These are phyloP conservation scores for Tetragonisca angustula DNA, from an alignment of 2,888 invertebrate genomes.

Conservation along the genomic window DNA sequence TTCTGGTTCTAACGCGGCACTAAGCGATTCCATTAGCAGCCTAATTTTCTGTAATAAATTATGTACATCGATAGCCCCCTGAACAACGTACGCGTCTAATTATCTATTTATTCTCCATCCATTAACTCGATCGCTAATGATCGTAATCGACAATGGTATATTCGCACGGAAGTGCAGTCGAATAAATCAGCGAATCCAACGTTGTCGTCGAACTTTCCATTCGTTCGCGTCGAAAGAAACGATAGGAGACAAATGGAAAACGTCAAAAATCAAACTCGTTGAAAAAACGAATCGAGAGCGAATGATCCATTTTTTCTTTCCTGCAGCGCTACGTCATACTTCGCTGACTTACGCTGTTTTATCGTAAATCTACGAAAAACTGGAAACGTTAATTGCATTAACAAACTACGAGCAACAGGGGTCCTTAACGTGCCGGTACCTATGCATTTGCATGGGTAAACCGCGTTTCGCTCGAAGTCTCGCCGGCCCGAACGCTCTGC, in stretches of 20 bases:
- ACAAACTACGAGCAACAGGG: background rate
- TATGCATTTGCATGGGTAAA: background rate
- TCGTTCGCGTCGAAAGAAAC: too few species aligned
- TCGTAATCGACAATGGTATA: conserved; percentile 42
- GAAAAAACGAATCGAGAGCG: background rate
- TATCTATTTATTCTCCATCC: conserved; percentile 56
- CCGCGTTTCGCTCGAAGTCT: background rate
- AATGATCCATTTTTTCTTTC: rapidly evolving
- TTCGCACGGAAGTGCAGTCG: background rate
- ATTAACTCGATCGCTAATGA: conserved; percentile 51
- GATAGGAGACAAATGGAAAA: too few species aligned
- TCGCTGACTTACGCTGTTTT: too few species aligned
- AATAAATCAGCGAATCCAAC: conserved; percentile 8
- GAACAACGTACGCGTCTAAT: conserved; percentile 50
- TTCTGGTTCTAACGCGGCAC: conserved; percentile 36
- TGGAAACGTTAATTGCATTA: background rate
- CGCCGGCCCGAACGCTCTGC: background rate
- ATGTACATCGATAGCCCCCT: conserved; percentile 41
- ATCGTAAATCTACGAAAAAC: background rate
- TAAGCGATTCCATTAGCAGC: conserved; percentile 55
- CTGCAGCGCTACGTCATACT: background rate
- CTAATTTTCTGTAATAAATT: conserved; percentile 55
- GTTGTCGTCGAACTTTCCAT: conserved; percentile 8
- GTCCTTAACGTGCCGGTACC: background rate
- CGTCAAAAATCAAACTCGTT: background rate